Conservation (phyloP, 2,888 invertebrate genomes). For the Bembecia ichneumoniformis region DNA sequence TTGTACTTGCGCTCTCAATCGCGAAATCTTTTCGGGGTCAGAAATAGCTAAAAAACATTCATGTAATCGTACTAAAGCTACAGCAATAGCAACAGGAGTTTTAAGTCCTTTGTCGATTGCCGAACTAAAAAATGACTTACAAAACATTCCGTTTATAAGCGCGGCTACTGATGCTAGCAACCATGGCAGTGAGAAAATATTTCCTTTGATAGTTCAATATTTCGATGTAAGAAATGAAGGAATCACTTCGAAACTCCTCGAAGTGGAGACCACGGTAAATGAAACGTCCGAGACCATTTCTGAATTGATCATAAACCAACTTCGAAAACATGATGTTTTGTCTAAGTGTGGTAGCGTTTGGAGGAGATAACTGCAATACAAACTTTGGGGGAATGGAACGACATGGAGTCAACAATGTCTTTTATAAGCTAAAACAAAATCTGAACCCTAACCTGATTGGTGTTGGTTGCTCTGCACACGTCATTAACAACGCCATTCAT, state of each 20-base stretch:
- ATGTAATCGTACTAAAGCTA: conserved; percentile 13
- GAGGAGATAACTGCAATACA: conserved; percentile 8
- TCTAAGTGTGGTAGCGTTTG: conserved; percentile 11
- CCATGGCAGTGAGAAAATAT: conserved; percentile 13
- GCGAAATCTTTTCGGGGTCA: conserved; percentile 16
- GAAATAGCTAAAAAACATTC: conserved; percentile 14
- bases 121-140: conserved; percentile 11
- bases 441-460: conserved; percentile 11
- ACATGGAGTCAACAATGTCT: conserved; percentile 10
- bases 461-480: conserved; percentile 14
- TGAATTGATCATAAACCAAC: conserved; percentile 5
- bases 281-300: conserved; percentile 5
- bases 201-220: conserved; percentile 14
- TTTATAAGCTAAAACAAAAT: conserved; percentile 8
- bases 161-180: conserved; percentile 15
- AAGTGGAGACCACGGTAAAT: conserved; percentile 2
- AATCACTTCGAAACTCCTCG: conserved; percentile 11
- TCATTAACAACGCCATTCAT: conserved; percentile 13
- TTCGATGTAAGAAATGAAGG: conserved; percentile 11
- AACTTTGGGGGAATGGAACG: conserved; percentile 16
- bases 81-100: conserved; percentile 11
- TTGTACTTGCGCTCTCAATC: conserved; percentile 14
- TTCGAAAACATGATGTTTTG: conserved; percentile 3
- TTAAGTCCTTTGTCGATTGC: conserved; percentile 7
- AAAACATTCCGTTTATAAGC: conserved; percentile 10